phyloP scores from a whole-genome alignment of 1,140 invertebrate genomes.

The Pectinophora gossypiella region DNA sequence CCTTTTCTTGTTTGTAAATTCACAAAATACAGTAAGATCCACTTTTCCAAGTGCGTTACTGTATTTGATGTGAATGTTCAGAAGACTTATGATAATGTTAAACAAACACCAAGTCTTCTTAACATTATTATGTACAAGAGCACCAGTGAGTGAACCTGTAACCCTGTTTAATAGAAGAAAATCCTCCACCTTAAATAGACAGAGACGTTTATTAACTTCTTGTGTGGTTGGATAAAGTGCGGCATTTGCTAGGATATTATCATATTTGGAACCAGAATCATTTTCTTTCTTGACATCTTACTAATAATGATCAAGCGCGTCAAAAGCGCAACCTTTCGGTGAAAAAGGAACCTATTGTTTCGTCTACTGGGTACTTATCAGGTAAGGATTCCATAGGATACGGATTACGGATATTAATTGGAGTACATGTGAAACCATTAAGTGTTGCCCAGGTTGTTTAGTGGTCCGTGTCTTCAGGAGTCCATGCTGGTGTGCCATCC shows the following conservation, averaged over 20 bases:
- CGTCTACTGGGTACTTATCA: conserved; percentile 2
- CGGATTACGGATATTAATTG: conserved; percentile 43
- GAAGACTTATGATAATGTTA: not conserved
- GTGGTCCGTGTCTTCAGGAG: conserved; percentile 44
- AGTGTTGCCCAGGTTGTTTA: conserved; percentile 51
- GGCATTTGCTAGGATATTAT: conserved; percentile 5
- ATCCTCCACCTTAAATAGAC: conserved; percentile 64
- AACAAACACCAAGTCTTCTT: conserved; percentile 15
- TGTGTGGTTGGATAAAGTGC: conserved; percentile 26
- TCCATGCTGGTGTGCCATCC: conserved; percentile 74
- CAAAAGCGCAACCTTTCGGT: not conserved
- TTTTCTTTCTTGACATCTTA: conserved; percentile 1
- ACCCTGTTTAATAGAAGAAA: conserved; percentile 62
- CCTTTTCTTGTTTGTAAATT: too few relatives aligned
- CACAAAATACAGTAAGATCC: too few relatives aligned
- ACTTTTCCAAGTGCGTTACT: not conserved
- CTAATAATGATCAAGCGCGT: not conserved
- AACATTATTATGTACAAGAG: conserved; percentile 44
- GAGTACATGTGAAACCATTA: conserved; percentile 44
- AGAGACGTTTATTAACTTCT: conserved; percentile 40
- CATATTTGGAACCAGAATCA: not conserved
- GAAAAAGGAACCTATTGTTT: not conserved
- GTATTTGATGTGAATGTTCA: not conserved
- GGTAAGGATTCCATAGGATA: conserved; percentile 20
- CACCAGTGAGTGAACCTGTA: conserved; percentile 42